Evolutionary conservation across 2,797 vertebrate species (phyloP).

Genomic region (Lophura swinhoii): DNA sequence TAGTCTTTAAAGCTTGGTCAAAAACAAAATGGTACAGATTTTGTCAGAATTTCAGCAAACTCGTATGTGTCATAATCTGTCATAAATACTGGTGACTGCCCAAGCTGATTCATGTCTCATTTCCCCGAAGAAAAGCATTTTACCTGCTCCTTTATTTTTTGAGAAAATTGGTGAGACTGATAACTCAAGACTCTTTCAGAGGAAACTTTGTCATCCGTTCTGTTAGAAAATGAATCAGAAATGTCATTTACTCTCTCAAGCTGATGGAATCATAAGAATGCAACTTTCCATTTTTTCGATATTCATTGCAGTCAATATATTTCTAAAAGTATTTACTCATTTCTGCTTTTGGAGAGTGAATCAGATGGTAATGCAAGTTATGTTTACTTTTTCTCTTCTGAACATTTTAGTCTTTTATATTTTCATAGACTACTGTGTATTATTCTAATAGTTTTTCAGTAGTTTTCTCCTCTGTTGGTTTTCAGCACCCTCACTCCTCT

Average conservation of each 20-base stretch:
- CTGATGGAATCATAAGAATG: neutral
- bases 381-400: neutral
- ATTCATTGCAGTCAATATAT: neutral
- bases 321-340: neutral
- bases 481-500: neutral
- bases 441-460: neutral
- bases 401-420: neutral
- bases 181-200: neutral
- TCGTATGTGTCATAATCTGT: neutral
- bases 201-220: neutral
- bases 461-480: neutral
- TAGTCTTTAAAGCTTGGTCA: neutral
- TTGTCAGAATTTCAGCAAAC: neutral
- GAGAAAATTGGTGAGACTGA: neutral
- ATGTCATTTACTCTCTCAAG: neutral
- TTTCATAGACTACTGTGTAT: neutral
- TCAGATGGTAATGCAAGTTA: neutral
- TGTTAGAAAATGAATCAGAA: neutral
- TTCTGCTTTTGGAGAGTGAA: neutral
- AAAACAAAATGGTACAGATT: neutral
- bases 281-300: neutral
- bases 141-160: neutral
- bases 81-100: neutral
- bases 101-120: neutral
- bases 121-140: neutral